Evolutionary conservation across 2,888 invertebrate genomes (phyloP).

Genomic region (Himalopsyche tibetana): DNA sequence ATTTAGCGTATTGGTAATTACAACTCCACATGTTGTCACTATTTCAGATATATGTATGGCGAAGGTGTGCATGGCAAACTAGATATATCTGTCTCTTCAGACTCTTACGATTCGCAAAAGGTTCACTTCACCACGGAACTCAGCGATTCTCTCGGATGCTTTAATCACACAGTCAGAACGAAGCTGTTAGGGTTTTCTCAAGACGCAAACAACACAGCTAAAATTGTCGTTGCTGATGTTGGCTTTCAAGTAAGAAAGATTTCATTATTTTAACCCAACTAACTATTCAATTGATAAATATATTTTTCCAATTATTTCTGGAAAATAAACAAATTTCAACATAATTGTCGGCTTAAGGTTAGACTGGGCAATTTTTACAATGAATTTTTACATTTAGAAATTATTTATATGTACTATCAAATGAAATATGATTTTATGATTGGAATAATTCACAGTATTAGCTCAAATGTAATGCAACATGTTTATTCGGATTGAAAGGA

Average conservation of each 20-base stretch:
- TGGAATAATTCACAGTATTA: too few species aligned
- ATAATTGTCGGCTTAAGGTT: background rate
- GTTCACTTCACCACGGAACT: slow-evolving; percentile 62
- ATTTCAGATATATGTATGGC: slow-evolving; percentile 74
- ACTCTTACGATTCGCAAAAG: slow-evolving; percentile 56
- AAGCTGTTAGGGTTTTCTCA: slow-evolving; percentile 66
- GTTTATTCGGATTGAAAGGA: too few species aligned
- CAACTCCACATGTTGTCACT: background rate
- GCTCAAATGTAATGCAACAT: too few species aligned
- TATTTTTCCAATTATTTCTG: too few species aligned
- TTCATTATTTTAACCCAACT: background rate
- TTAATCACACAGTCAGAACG: slow-evolving; percentile 66
- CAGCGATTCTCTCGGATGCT: slow-evolving; percentile 66
- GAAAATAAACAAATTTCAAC: background rate
- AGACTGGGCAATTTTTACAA: background rate
- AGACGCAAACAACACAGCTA: slow-evolving; percentile 61
- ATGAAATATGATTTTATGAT: too few species aligned
- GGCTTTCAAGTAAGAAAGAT: slow-evolving; percentile 65
- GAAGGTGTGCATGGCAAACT: slow-evolving; percentile 72
- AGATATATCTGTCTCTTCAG: slow-evolving; percentile 65
- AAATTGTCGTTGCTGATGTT: slow-evolving; percentile 66
- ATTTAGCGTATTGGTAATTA: too few species aligned
- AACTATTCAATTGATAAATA: background rate
- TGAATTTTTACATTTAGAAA: too few species aligned
- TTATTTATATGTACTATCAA: too few species aligned